These are phyloP conservation scores for Megaceryle maxima DNA, from an alignment of 2,113 vertebrate genomes.

Conservation along the genomic window DNA sequence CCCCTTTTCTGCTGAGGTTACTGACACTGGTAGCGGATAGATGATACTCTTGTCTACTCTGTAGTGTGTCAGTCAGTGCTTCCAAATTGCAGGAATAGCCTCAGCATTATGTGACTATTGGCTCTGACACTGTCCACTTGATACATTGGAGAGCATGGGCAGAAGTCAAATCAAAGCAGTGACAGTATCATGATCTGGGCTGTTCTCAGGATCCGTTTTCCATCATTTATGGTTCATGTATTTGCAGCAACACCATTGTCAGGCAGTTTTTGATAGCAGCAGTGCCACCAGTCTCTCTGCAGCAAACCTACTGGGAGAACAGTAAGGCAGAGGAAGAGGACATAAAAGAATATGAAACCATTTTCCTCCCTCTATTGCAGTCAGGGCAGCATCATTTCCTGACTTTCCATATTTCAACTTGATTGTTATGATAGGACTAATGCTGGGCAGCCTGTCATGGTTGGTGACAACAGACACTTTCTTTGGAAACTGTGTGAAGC, in stretches of 20 bases:
- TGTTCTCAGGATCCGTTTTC: not conserved
- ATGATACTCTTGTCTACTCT: not conserved
- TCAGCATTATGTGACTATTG: not conserved
- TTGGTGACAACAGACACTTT: not conserved
- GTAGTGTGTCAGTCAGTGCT: not conserved
- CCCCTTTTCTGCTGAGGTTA: not conserved
- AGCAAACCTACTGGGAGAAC: not conserved
- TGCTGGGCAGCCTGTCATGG: not conserved
- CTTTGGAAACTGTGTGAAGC: not conserved
- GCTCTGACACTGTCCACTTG: not conserved
- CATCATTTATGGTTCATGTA: not conserved
- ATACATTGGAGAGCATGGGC: not conserved
- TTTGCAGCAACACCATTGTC: not conserved
- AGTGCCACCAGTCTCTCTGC: not conserved
- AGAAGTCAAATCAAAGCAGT: rapidly evolving
- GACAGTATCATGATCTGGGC: not conserved
- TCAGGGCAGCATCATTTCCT: not conserved
- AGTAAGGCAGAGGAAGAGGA: not conserved
- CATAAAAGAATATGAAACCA: not conserved
- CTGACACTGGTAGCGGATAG: not conserved
- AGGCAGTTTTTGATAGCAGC: not conserved
- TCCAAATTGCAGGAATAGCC: not conserved
- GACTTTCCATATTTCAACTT: not conserved
- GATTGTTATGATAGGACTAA: not conserved
- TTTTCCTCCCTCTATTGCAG: not conserved